Base-by-base conservation (phyloP, 2,113 vertebrate genomes). In the Odobenus rosmarus region DNA sequence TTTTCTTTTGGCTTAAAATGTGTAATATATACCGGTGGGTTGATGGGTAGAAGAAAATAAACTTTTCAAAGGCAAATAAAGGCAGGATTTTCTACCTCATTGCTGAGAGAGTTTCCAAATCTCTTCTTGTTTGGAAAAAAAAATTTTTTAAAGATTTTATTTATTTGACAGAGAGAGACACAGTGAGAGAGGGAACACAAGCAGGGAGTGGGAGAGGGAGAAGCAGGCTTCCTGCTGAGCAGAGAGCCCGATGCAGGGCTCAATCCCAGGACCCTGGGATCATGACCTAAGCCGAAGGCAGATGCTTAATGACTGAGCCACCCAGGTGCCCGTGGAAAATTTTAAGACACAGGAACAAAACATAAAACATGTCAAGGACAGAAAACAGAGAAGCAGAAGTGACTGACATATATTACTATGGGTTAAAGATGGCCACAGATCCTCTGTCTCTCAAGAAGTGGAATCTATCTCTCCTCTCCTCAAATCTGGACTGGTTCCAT, bases 1-100 rank as follows among this genome's bases (percentile, higher is more conserved):
- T 72, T 91, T 87, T 74, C 14, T 79, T 97, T 96, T 88, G 36
- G 46, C 42, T 93, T 91, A 96, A 98, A 97, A 98, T 28, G 46
- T 53, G 81, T 90, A 86, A 76, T 55, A 77, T 96, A 90, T 0
- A 1, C 79, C 42, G 90, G 42, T 53, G 84, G 84, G 96, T 93
- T 93, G 80, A 86, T 51, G 5, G 71, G 26, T 62, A 33, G 31
- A n/a, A 95, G 94, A 86, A 88, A 82, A 49, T 8, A 62, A 83
- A 69, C 21, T 55, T 88, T 76, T 83, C 23, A 84, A 88, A 96
- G 71, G 84, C 72, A 98, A 98, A 89, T 91, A 87, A 36, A 93
- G 91, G 51, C 23, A 90, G 39, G 15, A 53, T 86, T 95, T 96
- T 96, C 55, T 33, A 95, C 55, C 26, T 90, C 67, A 36, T 64